A percentile compares a stretch with the other conserved stretches of the same genome.
These are phyloP conservation scores for Philhelius pedissequus DNA, from an alignment of 2,888 invertebrate genomes.

Conservation along the genomic window DNA sequence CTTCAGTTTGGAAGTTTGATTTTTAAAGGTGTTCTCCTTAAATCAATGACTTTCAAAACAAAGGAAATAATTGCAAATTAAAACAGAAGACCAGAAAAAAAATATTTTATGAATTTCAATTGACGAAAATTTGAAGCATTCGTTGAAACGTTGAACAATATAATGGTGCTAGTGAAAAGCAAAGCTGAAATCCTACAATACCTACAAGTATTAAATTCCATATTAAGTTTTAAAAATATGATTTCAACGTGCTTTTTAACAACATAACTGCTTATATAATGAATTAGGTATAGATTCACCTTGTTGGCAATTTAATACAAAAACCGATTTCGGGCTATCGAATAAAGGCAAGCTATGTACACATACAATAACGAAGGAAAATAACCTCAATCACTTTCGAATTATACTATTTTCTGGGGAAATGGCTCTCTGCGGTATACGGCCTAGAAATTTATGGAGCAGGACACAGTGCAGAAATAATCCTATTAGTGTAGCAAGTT, in stretches of 20 bases:
- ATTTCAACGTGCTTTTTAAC: neutral
- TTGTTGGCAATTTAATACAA: neutral
- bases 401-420: neutral
- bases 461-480: slow-evolving; percentile 17
- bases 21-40: neutral
- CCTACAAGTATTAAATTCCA: no score
- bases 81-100: no score
- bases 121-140: no score
- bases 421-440: slow-evolving; percentile 16
- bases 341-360: neutral
- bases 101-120: no score
- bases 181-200: no score
- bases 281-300: neutral
- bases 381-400: neutral
- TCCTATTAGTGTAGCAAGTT: slow-evolving; percentile 41
- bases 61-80: neutral
- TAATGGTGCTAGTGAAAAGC: no score
- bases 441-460: slow-evolving; percentile 34
- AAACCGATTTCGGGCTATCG: neutral
- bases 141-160: no score
- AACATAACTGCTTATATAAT: neutral
- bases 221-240: no score
- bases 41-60: neutral
- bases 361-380: neutral
- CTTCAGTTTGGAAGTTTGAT: neutral